Evolutionary conservation across 2,888 invertebrate genomes (phyloP), one percentile per base, ranked within the genome.

Genomic region (Euclidia mi): DNA sequence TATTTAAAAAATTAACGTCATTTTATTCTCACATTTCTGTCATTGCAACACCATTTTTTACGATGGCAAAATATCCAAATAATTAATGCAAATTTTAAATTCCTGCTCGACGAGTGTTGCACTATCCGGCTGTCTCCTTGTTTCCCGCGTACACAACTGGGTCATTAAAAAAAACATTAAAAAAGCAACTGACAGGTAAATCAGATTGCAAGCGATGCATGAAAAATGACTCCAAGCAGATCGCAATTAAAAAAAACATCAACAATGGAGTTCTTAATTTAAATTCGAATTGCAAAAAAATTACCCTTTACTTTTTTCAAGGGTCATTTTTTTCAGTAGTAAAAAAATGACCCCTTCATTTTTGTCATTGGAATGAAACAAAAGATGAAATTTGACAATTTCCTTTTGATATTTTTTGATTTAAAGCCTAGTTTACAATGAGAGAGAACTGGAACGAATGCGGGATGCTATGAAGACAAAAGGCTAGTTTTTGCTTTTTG

Each of bases 151-250:
- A 63, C 41, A 25, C 41, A 64, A 63, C 71, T 71, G 67, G 72
- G 76, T 71, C 63, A 75, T 75, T 43, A 50, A 48, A 62, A 68
- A 31, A 35, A 6, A 9, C 49, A 52, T 38, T 17, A 40, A 38
- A 49, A 50, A 64, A 70, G 76, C 81, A 65, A 81, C 86, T 86
- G 89, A 75, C 90, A 90, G 89, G 90, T 91, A 93, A 94, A 94
- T 94, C 93, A 93, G 91, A 91, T 90, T 89, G 78, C 83, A 86
- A 87, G 88, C 91, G 94, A 94, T 92, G 94, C 94, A 92, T 94
- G 94, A 94, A 92, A 94, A 94, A 94, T 94, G 92, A 94, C 91
- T 92, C 91, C 82, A 56, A 57, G 65, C 77, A 65, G 66, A 73
- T 79, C 83, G 82, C 89, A 91, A 93, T 92, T 92, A 89, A 91